Conservation (phyloP, 2,113 vertebrate genomes). For the Pungitius pungitius region DNA sequence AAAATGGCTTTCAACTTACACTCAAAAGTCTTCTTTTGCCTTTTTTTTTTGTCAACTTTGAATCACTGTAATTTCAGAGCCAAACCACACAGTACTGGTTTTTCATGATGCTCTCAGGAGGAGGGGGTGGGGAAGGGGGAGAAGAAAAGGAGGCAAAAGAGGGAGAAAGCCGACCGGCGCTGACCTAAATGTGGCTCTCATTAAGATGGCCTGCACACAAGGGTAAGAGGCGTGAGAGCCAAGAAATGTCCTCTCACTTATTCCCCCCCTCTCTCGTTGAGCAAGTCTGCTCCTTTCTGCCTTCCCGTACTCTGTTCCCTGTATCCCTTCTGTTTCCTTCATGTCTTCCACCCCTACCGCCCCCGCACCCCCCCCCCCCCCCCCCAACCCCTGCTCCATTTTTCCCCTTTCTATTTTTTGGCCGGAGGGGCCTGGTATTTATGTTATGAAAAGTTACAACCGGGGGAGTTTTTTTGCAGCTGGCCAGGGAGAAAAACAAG, state of each 20-base stretch:
- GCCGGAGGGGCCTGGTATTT: slow-evolving; percentile 32
- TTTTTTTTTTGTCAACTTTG: neutral
- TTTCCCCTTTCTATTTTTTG: slow-evolving; percentile 4
- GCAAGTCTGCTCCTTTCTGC: neutral
- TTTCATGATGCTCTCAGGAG: slow-evolving; percentile 30
- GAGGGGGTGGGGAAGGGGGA: neutral
- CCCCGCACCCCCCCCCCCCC: neutral
- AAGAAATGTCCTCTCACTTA: slow-evolving; percentile 18
- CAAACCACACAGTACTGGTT: slow-evolving; percentile 37
- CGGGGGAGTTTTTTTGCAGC: neutral
- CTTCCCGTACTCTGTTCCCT: neutral
- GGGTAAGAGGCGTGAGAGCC: slow-evolving; percentile 32
- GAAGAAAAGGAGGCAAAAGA: slow-evolving; percentile 6
- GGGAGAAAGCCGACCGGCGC: slow-evolving; percentile 22
- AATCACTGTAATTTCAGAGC: slow-evolving; percentile 46
- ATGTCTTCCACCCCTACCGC: neutral
- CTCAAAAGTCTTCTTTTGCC: slow-evolving; percentile 2
- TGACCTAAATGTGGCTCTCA: slow-evolving; percentile 75
- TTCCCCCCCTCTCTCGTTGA: neutral
- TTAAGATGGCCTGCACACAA: slow-evolving; percentile 66
- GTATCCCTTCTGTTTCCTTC: slow-evolving; percentile 27
- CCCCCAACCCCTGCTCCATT: neutral
- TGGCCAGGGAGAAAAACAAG: slow-evolving; percentile 18
- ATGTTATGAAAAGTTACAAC: slow-evolving; percentile 24
- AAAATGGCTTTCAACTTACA: slow-evolving; percentile 8